phyloP scores from a whole-genome alignment of 1,140 invertebrate genomes.

The Drosophila lini region DNA sequence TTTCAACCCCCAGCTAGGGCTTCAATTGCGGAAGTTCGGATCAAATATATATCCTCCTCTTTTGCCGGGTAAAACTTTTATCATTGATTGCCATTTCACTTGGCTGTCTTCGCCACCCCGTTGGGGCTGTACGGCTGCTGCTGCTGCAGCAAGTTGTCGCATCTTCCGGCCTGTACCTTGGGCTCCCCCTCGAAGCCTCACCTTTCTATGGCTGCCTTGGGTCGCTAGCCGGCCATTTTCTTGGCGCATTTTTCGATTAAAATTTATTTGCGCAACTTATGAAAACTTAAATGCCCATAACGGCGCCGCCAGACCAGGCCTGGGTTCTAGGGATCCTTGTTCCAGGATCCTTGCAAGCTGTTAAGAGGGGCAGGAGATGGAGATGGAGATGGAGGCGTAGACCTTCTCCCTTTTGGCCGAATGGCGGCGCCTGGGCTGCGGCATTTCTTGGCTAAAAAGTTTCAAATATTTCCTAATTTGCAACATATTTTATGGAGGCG shows the following conservation, averaged over 20 bases:
- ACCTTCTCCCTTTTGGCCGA: not conserved
- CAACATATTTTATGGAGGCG: conserved; percentile 73
- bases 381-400: not conserved
- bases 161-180: not conserved
- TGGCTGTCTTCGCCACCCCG: conserved; percentile 11
- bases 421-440: conserved; percentile 35
- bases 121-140: conserved; percentile 4
- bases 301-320: conserved; percentile 30
- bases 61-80: conserved; percentile 21
- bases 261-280: conserved; percentile 81
- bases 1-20: not conserved
- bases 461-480: conserved; percentile 82
- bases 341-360: conserved; percentile 2
- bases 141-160: conserved; percentile 27
- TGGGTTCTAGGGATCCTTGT: not conserved
- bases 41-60: conserved; percentile 8
- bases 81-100: conserved; percentile 29
- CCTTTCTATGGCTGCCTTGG: conserved; percentile 4
- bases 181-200: not conserved
- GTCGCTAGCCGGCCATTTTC: conserved; percentile 55
- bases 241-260: conserved; percentile 81
- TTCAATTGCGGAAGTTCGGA: conserved; percentile 16
- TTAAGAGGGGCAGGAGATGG: not conserved
- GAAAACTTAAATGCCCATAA: conserved; percentile 81
- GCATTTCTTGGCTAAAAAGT: conserved; percentile 62